A percentile compares a stretch with the other conserved stretches of the same genome.
phyloP scores from a whole-genome alignment of 2,113 vertebrate species.

The Suncus etruscus region DNA sequence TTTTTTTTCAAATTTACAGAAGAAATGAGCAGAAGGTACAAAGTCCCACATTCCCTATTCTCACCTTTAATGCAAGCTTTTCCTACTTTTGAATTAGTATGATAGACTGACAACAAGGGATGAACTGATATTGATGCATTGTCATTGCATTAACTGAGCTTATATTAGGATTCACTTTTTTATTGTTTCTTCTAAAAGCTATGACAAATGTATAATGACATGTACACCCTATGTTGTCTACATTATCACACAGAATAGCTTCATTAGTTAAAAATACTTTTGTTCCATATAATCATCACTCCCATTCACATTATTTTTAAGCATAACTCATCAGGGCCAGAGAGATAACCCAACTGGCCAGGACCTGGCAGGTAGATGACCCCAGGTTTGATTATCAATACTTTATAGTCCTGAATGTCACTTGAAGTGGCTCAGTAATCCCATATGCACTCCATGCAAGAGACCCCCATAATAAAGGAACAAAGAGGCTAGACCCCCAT shows the following conservation, averaged over 20 bases:
- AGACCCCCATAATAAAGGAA: no score
- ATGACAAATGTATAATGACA: not conserved
- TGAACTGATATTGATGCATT: not conserved
- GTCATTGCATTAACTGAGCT: not conserved
- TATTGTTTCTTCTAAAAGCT: not conserved
- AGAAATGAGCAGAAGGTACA: not conserved
- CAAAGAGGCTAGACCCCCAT: not conserved
- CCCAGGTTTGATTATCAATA: no score
- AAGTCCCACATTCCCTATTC: not conserved
- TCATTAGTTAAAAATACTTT: not conserved
- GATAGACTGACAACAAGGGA: no score
- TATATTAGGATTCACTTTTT: not conserved
- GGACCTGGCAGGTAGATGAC: no score
- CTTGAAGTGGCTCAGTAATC: no score
- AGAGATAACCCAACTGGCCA: no score
- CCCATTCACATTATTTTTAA: no score
- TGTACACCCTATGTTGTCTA: not conserved
- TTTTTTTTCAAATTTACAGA: constrained; percentile 12
- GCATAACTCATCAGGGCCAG: no score
- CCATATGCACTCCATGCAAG: no score
- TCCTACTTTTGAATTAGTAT: not conserved
- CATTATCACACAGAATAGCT: not conserved
- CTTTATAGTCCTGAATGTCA: no score
- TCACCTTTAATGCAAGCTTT: not conserved
- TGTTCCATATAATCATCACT: not conserved